Base-by-base conservation (phyloP, 2,888 invertebrate genomes). In the Hermodice carunculata region DNA sequence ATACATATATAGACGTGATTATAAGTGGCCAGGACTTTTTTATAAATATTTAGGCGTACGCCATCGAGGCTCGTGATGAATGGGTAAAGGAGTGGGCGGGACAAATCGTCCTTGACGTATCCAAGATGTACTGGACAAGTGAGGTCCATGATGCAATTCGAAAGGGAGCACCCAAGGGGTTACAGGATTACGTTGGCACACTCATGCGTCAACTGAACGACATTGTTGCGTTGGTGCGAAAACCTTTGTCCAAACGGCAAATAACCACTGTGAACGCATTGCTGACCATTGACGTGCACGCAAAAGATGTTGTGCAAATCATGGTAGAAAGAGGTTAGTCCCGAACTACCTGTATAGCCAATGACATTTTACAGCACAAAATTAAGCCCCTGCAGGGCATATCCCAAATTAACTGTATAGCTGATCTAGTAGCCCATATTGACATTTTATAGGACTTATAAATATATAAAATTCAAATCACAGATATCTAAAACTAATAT, bases 81-180 rank as follows among this genome's bases (percentile, higher is more conserved):
- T 96, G 97, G 97, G 95, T 96, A 1, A 87, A 94, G 0, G 88
- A 91, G 46, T 97, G 96, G 96, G 96, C 97, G 0, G 96, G 96
- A 0, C 97, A 97, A 88, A 91, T 94, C 17, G 92, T 94, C 0
- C 91, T 96, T 84, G 92, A 92, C 73, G 86, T 84, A 4, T 86
- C 93, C 1, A 93, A 93, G 88, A 91, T 94, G 72, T 93, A 91
- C 82, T 95, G 95, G 95, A 94, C 93, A 2, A 86, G 89, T 1
- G 91, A 93, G 79, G 92, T 94, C 1, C 92, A 93, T 73, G 89
- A 90, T 76, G 91, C 93, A 54, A 87, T 95, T 40, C 88, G 89
- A 24, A 89, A 89, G 59, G n/a, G n/a, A n/a, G 89, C 90, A 14
- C 80, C 89, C 32, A 87, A 42, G 19, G 89, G 90, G 26, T 85